phyloP scores from a whole-genome alignment of 2,113 vertebrate species.

The Physeter macrocephalus region DNA sequence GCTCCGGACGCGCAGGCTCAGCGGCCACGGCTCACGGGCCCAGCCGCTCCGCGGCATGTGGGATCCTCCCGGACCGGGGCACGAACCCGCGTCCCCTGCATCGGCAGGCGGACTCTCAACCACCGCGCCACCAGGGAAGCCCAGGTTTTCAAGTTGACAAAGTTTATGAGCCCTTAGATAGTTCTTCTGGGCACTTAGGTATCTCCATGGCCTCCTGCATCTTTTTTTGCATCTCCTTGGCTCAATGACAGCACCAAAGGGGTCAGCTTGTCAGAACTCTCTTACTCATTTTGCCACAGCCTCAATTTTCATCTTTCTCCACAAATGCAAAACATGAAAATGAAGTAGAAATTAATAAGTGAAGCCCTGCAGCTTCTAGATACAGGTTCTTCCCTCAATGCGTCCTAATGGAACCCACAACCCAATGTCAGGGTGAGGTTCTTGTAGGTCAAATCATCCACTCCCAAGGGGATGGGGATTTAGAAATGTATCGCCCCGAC shows the following conservation, averaged over 20 bases:
- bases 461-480: not conserved
- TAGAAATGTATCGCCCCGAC: not conserved
- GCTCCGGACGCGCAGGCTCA: too few relatives aligned
- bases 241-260: not conserved
- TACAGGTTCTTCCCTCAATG: not conserved
- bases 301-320: not conserved
- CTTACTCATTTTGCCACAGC: not conserved
- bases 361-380: not conserved
- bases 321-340: not conserved
- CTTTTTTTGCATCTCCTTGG: not conserved
- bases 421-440: not conserved
- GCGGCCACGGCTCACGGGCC: too few relatives aligned
- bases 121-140: too few relatives aligned
- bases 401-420: not conserved
- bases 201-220: not conserved
- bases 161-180: not conserved
- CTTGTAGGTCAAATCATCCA: not conserved
- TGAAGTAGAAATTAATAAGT: not conserved
- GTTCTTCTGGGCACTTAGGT: not conserved
- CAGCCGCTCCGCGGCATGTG: too few relatives aligned
- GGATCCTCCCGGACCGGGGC: too few relatives aligned
- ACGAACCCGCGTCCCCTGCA: too few relatives aligned
- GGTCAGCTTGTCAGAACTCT: not conserved
- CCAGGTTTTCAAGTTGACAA: not conserved
- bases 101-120: too few relatives aligned